Conservation (phyloP, 2,888 invertebrate species). For the Cephus runcator region DNA sequence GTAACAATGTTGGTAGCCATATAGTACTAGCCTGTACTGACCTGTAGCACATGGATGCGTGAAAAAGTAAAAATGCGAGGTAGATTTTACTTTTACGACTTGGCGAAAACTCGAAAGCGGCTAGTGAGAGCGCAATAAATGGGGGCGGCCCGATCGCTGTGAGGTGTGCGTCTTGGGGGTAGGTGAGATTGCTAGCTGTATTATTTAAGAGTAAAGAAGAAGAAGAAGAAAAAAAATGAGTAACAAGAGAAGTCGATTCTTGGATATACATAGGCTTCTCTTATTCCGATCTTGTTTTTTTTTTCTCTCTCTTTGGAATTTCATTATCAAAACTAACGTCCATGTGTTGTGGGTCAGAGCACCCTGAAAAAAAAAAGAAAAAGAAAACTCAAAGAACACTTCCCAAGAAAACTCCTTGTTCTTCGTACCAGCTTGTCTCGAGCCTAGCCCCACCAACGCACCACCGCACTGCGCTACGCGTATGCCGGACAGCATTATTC, state of each 20-base stretch:
- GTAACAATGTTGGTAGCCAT: slow-evolving; percentile 51
- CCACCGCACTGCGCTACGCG: slow-evolving; percentile 52
- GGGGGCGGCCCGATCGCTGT: slow-evolving; percentile 25
- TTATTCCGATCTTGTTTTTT: neutral
- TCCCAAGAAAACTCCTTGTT: slow-evolving; percentile 13
- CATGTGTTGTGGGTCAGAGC: slow-evolving; percentile 67
- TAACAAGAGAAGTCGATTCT: slow-evolving; percentile 18
- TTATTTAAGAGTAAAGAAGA: neutral
- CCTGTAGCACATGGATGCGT: slow-evolving; percentile 66
- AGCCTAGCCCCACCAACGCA: slow-evolving; percentile 55
- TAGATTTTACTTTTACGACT: slow-evolving; percentile 23
- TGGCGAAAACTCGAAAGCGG: slow-evolving; percentile 22
- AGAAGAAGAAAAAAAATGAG: neutral
- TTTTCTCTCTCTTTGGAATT: slow-evolving; percentile 1
- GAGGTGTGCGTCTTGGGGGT: slow-evolving; percentile 60
- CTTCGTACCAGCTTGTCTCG: slow-evolving; percentile 29
- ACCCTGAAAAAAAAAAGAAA: slow-evolving; percentile 44
- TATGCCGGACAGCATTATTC: slow-evolving; percentile 31
- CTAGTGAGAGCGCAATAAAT: neutral
- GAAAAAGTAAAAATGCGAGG: slow-evolving; percentile 39
- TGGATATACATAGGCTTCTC: slow-evolving; percentile 11
- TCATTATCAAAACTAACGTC: slow-evolving; percentile 46
- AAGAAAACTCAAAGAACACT: slow-evolving; percentile 20
- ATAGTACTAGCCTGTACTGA: slow-evolving; percentile 65
- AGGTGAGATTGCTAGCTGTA: slow-evolving; percentile 26